Base-by-base conservation (phyloP, 2,888 invertebrate genomes). In the Branchipolynoe longqiensis region DNA sequence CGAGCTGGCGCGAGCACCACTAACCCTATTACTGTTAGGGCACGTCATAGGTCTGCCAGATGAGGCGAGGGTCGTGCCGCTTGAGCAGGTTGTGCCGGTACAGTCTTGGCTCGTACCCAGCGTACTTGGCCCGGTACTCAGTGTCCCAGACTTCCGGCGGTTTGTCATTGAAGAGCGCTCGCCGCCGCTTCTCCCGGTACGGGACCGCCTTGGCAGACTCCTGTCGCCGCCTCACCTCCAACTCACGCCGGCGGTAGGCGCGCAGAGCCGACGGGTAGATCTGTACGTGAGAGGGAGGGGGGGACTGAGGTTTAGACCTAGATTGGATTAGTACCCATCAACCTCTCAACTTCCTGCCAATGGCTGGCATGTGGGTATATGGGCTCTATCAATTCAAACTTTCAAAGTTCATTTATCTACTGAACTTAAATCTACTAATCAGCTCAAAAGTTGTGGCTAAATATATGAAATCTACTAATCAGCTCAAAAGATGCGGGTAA, bases 111-210 rank as follows among this genome's bases (percentile, higher is more conserved):
- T 54, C 54, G 78, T 78, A 48, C n/a, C 48, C 78, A 0, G 31
- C 78, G 28, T 48, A 78, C 18, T 25, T 0, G 8, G 41, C 14
- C n/a, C 78, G 1, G 28, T 78, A 78, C 78, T 78, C 48, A 0
- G 78, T 78, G 18, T 78, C 78, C 73, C 73, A 73, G 25, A 33
- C 4, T 18, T 41, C 0, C 48, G 41, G 25, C 14, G 6, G 3
- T 3, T n/a, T 28, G 28, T 78, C 78, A 48, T 78, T 78, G 48
- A 78, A 78, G 0, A 78, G 54, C 8, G 78, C 78, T 28, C 41
- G 18, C 25, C 28, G 41, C 1, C 78, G 78, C 28, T 25, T 1
- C 6, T 41, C 48, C 28, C 78, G 25, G 48, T 48, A 48, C 2
- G 78, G 78, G 4, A 25, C 25, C 14, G 41, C 41, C 31, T 40